These are phyloP conservation scores for Scophthalmus maximus DNA, from an alignment of 2,113 vertebrate species.

Conservation along the genomic window DNA sequence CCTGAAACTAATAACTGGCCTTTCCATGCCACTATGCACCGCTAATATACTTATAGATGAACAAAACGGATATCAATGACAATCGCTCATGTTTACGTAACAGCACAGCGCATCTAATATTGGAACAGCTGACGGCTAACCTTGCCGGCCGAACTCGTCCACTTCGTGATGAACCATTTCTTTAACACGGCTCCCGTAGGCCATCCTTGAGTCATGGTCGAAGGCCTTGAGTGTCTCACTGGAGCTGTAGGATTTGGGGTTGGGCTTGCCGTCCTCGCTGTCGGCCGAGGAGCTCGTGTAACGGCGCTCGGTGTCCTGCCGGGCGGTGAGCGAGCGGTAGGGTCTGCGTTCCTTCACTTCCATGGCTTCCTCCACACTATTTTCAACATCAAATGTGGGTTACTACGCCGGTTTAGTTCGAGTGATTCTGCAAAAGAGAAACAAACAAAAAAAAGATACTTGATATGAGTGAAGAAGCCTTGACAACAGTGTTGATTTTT, in stretches of 20 bases:
- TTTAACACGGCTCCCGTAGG: constrained; percentile 89
- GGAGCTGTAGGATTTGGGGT: constrained; percentile 97
- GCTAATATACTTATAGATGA: constrained; percentile 28
- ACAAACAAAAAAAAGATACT: neutral
- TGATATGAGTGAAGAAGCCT: neutral
- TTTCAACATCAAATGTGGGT: constrained; percentile 86
- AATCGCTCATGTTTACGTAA: neutral
- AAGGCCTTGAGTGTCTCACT: constrained; percentile 99
- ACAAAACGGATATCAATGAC: neutral
- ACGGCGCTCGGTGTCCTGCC: constrained; percentile 91
- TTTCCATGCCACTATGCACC: neutral
- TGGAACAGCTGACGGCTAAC: constrained; percentile 74
- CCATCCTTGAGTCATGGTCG: constrained; percentile 93
- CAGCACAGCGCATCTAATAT: neutral
- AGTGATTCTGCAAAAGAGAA: constrained; percentile 76
- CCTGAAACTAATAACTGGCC: constrained; percentile 26
- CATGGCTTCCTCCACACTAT: constrained; percentile 87
- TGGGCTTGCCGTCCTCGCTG: constrained; percentile 92
- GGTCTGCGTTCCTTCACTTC: constrained; percentile 97
- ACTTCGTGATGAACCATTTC: constrained; percentile 95
- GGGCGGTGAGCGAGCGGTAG: constrained; percentile 94
- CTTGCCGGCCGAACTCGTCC: constrained; percentile 91
- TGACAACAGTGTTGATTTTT: neutral
- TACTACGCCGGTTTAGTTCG: constrained; percentile 69
- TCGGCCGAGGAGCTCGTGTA: constrained; percentile 96